Evolutionary conservation across 2,888 invertebrate species (phyloP).

Genomic region (Junonia oenone): DNA sequence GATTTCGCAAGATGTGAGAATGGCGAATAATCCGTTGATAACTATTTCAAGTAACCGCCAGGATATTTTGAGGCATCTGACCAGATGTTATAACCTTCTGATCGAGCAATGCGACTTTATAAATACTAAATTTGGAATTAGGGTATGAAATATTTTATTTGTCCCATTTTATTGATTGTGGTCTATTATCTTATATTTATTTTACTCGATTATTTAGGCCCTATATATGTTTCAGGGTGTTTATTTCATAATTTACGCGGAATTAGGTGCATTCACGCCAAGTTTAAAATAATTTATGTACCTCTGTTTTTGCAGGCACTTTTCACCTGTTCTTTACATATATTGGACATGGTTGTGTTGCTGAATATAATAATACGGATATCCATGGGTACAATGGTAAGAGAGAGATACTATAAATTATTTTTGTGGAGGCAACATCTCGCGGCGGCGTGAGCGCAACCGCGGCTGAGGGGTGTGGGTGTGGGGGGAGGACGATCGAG

Average conservation of each 20-base stretch:
- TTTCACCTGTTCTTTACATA: slow-evolving; percentile 11
- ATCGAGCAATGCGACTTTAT: slow-evolving; percentile 28
- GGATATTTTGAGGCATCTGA: slow-evolving; percentile 18
- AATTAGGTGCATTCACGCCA: no score
- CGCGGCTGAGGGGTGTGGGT: no score
- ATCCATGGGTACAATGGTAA: slow-evolving; percentile 25
- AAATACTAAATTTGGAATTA: slow-evolving; percentile 28
- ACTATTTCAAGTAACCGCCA: slow-evolving; percentile 8
- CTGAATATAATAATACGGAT: slow-evolving; percentile 27
- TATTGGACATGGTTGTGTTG: slow-evolving; percentile 25
- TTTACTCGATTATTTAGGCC: no score
- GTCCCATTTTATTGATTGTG: background rate
- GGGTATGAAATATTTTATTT: slow-evolving; percentile 29
- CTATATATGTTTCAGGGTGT: no score
- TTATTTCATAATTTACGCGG: no score
- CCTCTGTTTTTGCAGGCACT: slow-evolving; percentile 23
- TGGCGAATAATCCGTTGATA: slow-evolving; percentile 13
- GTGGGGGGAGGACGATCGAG: no score
- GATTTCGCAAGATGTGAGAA: background rate
- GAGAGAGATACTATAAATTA: no score
- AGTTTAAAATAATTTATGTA: background rate
- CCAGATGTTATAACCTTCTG: slow-evolving; percentile 28
- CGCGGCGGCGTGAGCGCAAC: no score
- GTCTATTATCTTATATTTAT: background rate
- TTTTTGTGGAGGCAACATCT: no score